A percentile compares a stretch with the other conserved stretches of the same genome.
phyloP scores from a whole-genome alignment of 2,888 invertebrate genomes.

The Hyalella azteca region DNA sequence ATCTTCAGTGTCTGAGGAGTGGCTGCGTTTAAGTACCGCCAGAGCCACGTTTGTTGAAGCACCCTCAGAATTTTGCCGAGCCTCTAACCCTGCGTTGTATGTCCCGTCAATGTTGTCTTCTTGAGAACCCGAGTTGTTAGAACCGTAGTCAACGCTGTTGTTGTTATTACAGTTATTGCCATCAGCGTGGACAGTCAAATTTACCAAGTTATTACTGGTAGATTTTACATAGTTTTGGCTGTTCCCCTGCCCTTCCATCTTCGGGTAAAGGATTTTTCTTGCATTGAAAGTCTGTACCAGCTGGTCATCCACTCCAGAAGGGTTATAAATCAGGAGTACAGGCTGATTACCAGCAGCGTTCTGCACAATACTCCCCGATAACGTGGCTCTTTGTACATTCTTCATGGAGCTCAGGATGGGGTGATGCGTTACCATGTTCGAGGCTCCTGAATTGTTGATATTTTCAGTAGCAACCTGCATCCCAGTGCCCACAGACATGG shows the following conservation, averaged over 20 bases:
- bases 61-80: neutral
- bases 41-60: neutral
- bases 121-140: neutral
- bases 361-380: constrained; percentile 11
- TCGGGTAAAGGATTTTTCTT: constrained; percentile 17
- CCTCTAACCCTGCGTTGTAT: neutral
- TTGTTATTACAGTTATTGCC: neutral
- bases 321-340: constrained; percentile 27
- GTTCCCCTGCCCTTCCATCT: neutral
- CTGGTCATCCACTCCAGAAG: constrained; percentile 19
- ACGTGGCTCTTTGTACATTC: neutral
- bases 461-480: constrained; percentile 11
- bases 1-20: constrained; percentile 1
- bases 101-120: neutral
- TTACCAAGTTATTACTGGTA: neutral
- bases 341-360: constrained; percentile 21
- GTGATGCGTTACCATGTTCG: neutral
- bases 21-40: neutral
- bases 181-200: neutral
- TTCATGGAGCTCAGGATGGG: constrained; percentile 4
- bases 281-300: constrained; percentile 18
- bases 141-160: neutral
- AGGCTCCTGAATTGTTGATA: neutral
- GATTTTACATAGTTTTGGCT: neutral
- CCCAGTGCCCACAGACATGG: neutral